phyloP scores from a whole-genome alignment of 2,888 invertebrate genomes.

The Thysanoteuthis rhombus region DNA sequence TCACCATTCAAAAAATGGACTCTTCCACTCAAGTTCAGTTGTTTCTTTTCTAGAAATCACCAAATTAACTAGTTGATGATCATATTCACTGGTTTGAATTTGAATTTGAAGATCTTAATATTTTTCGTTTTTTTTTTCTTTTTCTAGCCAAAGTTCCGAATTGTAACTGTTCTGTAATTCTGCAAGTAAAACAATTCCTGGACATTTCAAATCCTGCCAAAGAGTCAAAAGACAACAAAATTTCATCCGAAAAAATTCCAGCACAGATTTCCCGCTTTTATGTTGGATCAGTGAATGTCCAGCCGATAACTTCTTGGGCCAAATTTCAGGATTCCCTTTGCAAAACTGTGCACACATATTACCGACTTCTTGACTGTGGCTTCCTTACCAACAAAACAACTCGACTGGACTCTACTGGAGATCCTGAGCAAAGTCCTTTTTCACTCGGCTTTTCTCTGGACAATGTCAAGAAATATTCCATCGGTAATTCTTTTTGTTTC shows the following conservation, averaged over 20 bases:
- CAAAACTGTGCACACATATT: slow-evolving; percentile 49
- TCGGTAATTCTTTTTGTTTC: slow-evolving; percentile 44
- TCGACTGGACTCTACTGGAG: slow-evolving; percentile 50
- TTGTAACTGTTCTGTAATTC: slow-evolving; percentile 31
- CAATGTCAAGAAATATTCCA: slow-evolving; percentile 50
- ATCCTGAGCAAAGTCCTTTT: slow-evolving; percentile 38
- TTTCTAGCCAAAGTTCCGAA: neutral
- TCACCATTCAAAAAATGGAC: too few relatives aligned
- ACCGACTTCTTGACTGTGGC: slow-evolving; percentile 55
- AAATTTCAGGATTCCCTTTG: slow-evolving; percentile 53
- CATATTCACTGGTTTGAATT: too few relatives aligned
- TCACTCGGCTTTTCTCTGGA: slow-evolving; percentile 55
- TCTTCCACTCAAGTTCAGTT: too few relatives aligned
- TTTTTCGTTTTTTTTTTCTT: neutral
- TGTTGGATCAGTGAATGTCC: slow-evolving; percentile 50
- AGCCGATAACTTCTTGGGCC: slow-evolving; percentile 48
- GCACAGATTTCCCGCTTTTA: neutral
- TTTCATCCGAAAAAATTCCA: neutral
- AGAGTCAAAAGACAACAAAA: slow-evolving; percentile 27
- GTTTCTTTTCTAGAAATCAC: too few relatives aligned
- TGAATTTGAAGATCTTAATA: neutral
- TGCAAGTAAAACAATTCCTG: slow-evolving; percentile 27
- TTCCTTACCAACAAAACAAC: slow-evolving; percentile 57
- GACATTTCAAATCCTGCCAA: slow-evolving; percentile 33
- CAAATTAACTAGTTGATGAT: too few relatives aligned